phyloP scores from a whole-genome alignment of 1,140 invertebrate species.

The Pogonomyrmex californicus region DNA sequence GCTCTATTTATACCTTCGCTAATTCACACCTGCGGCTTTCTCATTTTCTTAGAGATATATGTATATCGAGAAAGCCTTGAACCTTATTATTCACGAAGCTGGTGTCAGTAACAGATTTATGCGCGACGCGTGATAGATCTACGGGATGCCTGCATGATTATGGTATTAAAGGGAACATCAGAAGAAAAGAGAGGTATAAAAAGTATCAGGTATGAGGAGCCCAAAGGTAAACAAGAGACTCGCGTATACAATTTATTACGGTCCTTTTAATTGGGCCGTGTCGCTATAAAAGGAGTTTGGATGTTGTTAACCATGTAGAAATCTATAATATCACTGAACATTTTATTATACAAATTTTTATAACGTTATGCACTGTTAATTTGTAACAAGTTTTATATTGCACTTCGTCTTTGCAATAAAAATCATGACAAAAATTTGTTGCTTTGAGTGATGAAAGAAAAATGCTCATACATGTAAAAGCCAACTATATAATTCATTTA shows the following conservation, averaged over 20 bases:
- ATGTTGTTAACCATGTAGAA: neutral
- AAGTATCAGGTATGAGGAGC: slow-evolving; percentile 41
- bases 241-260: slow-evolving; percentile 79
- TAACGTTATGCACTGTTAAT: neutral
- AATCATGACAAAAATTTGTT: neutral
- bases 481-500: neutral
- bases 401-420: neutral
- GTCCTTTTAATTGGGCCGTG: slow-evolving; percentile 80
- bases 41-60: slow-evolving; percentile 66
- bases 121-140: slow-evolving; percentile 68
- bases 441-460: neutral
- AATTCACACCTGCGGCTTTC: slow-evolving; percentile 55
- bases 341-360: neutral
- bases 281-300: slow-evolving; percentile 41
- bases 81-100: slow-evolving; percentile 30
- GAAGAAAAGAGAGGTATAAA: slow-evolving; percentile 57
- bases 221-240: slow-evolving; percentile 56
- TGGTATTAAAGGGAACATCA: slow-evolving; percentile 61
- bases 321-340: neutral
- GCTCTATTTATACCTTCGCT: slow-evolving; percentile 67
- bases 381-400: neutral
- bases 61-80: slow-evolving; percentile 61
- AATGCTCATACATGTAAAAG: neutral
- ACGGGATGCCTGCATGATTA: slow-evolving; percentile 56
- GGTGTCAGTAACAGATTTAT: slow-evolving; percentile 18